phyloP scores from a whole-genome alignment of 2,888 invertebrate species.

The Antheraea assamensis region DNA sequence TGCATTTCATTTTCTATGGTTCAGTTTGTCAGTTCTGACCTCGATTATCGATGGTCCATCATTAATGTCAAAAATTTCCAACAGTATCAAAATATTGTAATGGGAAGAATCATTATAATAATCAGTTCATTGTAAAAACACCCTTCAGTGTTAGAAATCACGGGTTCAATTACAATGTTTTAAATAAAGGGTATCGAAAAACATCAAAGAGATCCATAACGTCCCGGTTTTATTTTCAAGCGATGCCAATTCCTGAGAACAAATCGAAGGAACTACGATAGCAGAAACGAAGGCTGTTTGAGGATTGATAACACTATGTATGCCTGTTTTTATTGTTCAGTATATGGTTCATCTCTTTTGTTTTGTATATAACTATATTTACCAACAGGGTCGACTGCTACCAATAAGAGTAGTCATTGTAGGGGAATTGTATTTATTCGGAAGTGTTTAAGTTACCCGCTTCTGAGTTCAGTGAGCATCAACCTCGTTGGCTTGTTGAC shows the following conservation, averaged over 20 bases:
- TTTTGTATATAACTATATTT: no score
- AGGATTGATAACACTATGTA: background rate
- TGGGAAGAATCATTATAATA: background rate
- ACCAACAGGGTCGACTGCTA: no score
- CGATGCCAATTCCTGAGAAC: background rate
- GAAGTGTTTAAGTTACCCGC: no score
- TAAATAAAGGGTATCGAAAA: background rate
- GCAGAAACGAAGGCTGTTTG: background rate
- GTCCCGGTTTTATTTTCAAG: background rate
- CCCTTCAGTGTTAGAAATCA: background rate
- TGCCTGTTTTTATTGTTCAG: background rate
- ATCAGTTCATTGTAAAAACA: background rate
- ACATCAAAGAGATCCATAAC: no score
- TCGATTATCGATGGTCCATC: background rate
- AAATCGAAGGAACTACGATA: background rate
- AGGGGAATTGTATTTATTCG: no score
- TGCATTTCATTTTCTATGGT: background rate
- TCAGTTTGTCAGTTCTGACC: background rate
- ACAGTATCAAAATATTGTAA: background rate
- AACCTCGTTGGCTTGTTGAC: no score
- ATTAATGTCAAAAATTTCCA: background rate
- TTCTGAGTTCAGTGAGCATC: no score
- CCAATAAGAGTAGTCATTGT: no score
- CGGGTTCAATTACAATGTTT: background rate
- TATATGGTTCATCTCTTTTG: no score